These are phyloP conservation scores for Acronicta alni DNA, from an alignment of 2,888 invertebrate species.

Conservation along the genomic window DNA sequence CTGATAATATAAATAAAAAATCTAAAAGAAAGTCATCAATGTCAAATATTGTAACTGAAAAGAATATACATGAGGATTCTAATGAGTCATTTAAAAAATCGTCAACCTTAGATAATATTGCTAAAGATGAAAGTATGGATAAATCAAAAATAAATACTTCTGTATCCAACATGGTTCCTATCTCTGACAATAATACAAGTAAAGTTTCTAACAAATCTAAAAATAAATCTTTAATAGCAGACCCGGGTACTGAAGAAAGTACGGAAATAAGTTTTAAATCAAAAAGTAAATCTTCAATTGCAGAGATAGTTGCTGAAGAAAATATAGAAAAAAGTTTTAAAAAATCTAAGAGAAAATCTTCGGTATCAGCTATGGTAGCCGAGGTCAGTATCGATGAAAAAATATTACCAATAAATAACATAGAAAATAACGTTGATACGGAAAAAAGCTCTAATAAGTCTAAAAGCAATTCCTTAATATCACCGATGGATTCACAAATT, in stretches of 20 bases:
- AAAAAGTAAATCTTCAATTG: slow-evolving; percentile 14
- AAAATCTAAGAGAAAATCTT: slow-evolving; percentile 15
- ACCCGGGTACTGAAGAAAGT: slow-evolving; percentile 12
- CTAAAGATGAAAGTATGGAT: slow-evolving; percentile 15
- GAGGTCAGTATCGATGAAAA: not conserved
- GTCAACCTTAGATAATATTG: slow-evolving; percentile 5
- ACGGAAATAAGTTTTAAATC: slow-evolving; percentile 21
- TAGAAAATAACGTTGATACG: slow-evolving; percentile 1
- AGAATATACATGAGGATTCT: slow-evolving; percentile 8
- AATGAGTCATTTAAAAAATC: slow-evolving; percentile 24
- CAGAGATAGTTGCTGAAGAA: slow-evolving; percentile 5
- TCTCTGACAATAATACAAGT: slow-evolving; percentile 12
- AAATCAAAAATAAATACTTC: slow-evolving; percentile 42
- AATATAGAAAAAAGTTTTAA: slow-evolving; percentile 28
- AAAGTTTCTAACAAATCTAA: slow-evolving; percentile 9
- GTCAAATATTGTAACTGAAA: slow-evolving; percentile 7
- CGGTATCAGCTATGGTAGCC: not conserved
- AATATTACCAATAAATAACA: not conserved
- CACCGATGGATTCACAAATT: slow-evolving; percentile 33
- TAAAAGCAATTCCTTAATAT: slow-evolving; percentile 59
- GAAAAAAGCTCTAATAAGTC: slow-evolving; percentile 22
- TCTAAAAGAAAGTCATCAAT: slow-evolving; percentile 45
- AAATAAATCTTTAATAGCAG: slow-evolving; percentile 11
- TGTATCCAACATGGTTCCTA: slow-evolving; percentile 1
- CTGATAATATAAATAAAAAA: slow-evolving; percentile 24